Percentiles rank a stretch among this genome's conserved stretches.
These are phyloP conservation scores for Folsomia manolachei DNA, from an alignment of 2,888 invertebrate species.

Conservation along the genomic window DNA sequence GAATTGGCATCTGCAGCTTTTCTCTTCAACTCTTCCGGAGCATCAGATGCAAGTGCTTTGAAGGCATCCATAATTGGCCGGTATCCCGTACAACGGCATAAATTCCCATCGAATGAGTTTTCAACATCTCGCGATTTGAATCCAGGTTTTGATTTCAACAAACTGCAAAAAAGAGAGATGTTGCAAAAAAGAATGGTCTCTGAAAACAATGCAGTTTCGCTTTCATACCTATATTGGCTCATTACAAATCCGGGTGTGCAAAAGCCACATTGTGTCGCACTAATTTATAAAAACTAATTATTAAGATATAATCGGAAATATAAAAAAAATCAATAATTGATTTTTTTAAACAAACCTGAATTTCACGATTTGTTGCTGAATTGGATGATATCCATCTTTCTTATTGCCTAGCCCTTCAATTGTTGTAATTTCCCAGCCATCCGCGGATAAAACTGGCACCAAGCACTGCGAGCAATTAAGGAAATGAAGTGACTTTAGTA, in stretches of 20 bases:
- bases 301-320: not conserved
- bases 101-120: constrained; percentile 67
- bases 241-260: constrained; percentile 76
- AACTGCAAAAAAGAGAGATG: not conserved
- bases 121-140: constrained; percentile 65
- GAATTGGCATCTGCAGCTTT: constrained; percentile 52
- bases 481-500: not conserved
- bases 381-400: constrained; percentile 65
- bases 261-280: constrained; percentile 61
- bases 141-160: constrained; percentile 53
- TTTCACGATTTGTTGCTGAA: constrained; percentile 65
- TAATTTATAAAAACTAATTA: too few species aligned
- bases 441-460: constrained; percentile 63
- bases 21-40: constrained; percentile 58
- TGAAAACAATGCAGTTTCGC: not conserved
- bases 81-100: constrained; percentile 70
- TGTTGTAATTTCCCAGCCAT: constrained; percentile 69
- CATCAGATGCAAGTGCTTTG: constrained; percentile 66
- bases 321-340: constrained; percentile 55
- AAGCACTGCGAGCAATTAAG: constrained; percentile 60
- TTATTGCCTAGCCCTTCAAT: constrained; percentile 70
- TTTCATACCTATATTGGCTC: constrained; percentile 56
- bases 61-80: constrained; percentile 69
- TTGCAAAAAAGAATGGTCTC: not conserved
- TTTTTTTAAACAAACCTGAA: constrained; percentile 71